These are phyloP conservation scores for Rallus limicola DNA, from an alignment of 2,113 vertebrate species.

Conservation along the genomic window DNA sequence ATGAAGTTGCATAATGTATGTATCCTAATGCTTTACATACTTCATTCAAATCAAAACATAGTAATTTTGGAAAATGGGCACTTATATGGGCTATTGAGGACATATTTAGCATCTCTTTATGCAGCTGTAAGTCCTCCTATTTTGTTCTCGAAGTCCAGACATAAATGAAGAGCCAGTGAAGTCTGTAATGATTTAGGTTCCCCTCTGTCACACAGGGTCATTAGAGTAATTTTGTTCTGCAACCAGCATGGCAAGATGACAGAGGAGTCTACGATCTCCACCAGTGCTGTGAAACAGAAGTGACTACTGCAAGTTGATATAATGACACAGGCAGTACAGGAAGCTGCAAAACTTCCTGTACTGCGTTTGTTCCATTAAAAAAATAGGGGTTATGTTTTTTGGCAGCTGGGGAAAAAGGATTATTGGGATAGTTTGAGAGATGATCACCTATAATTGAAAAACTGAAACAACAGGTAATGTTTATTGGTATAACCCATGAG, in stretches of 20 bases:
- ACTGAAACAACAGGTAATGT: neutral
- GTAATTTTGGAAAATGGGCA: neutral
- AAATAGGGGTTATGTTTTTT: neutral
- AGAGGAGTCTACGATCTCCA: neutral
- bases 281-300: neutral
- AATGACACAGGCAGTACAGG: neutral
- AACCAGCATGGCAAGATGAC: neutral
- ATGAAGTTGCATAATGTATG: neutral
- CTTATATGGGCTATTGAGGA: neutral
- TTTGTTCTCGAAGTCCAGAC: neutral
- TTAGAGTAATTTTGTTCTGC: neutral
- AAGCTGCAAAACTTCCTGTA: neutral
- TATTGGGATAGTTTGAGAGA: neutral
- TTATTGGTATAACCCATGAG: neutral
- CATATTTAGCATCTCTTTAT: neutral
- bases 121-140: neutral
- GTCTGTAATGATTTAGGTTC: neutral
- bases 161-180: neutral
- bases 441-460: neutral
- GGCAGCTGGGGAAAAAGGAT: neutral
- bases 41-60: neutral
- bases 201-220: neutral
- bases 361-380: neutral
- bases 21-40: neutral
- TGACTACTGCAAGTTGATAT: neutral